A percentile compares a stretch with the other conserved stretches of the same genome.
Conservation (phyloP, 2,113 vertebrate species). For the human region DNA sequence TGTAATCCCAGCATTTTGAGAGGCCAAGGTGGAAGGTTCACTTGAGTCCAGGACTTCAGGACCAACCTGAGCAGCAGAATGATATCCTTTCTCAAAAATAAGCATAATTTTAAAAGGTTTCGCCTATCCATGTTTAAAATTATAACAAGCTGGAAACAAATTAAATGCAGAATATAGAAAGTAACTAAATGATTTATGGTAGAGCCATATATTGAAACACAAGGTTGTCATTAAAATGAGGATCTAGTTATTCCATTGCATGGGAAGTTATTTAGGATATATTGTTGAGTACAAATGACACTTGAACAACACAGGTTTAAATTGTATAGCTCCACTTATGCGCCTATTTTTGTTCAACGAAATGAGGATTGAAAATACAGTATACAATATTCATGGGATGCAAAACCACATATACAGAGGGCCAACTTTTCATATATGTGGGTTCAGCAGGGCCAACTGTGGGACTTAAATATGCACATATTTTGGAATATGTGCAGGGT, state of each 20-base stretch:
- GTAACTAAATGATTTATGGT: neutral
- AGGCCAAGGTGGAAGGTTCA: too few relatives aligned
- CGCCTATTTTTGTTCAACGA: neutral
- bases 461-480: neutral
- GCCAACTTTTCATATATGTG: neutral
- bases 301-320: neutral
- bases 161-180: neutral
- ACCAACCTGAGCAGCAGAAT: too few relatives aligned
- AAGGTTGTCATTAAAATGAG: neutral
- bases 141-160: neutral
- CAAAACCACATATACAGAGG: neutral
- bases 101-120: too few relatives aligned
- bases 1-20: too few relatives aligned
- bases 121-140: neutral
- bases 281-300: neutral
- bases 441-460: neutral
- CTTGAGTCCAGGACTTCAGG: too few relatives aligned
- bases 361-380: neutral
- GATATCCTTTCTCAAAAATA: too few relatives aligned
- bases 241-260: neutral
- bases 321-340: neutral
- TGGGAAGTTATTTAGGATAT: neutral
- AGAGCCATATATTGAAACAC: neutral
- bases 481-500: neutral
- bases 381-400: neutral